Conservation (phyloP, 2,113 vertebrate species). For the Salvelinus namaycush region DNA sequence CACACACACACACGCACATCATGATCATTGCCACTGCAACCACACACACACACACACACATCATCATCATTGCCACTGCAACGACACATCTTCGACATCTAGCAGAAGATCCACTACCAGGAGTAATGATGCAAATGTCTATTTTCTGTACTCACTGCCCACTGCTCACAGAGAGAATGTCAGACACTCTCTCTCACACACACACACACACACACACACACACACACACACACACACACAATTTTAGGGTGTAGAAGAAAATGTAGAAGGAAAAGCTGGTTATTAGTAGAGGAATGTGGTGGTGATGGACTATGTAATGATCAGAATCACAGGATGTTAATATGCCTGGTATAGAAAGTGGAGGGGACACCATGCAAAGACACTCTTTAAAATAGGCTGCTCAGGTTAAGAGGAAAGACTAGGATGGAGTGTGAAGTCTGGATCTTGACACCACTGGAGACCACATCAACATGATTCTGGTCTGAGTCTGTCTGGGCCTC, state of each 20-base stretch:
- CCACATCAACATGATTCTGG: neutral
- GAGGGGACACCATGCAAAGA: constrained; percentile 3
- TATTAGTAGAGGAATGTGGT: constrained; percentile 25
- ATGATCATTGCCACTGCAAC: no score
- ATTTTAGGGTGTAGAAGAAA: constrained; percentile 16
- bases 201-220: constrained; percentile 5
- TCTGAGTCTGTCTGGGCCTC: neutral
- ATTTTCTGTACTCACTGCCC: constrained; percentile 46
- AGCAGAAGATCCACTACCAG: neutral
- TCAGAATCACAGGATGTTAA: neutral
- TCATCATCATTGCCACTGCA: neutral
- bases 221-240: neutral
- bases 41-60: no score
- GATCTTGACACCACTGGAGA: neutral
- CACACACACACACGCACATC: no score
- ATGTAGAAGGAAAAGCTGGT: constrained; percentile 17
- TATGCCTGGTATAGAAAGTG: no score
- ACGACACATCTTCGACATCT: neutral
- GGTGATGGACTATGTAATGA: constrained; percentile 16
- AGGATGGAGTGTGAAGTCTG: neutral
- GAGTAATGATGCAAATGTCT: neutral
- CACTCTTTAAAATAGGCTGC: neutral
- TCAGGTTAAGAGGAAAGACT: neutral
- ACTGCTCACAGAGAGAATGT: constrained; percentile 32
- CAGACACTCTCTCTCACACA: neutral